Evolutionary conservation across 2,888 invertebrate species (phyloP), one percentile per base, ranked within the genome.

Genomic region (Ditula angustiorana): DNA sequence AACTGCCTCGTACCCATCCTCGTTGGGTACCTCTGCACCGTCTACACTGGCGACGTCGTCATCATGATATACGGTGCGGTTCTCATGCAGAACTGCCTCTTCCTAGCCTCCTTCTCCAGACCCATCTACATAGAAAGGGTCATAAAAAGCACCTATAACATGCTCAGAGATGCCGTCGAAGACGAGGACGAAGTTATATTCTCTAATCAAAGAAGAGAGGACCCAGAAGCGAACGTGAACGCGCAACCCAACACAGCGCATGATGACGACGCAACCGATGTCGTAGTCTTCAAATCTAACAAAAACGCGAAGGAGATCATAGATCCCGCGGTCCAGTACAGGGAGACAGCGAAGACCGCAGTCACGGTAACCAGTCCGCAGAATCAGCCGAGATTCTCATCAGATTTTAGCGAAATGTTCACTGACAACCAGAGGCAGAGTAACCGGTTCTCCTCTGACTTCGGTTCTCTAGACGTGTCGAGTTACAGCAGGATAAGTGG

Each of bases 141-240:
- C 1, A 81, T 93, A n/a, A 81, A 84, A 71, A 82, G 82, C 60
- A 92, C 90, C 0, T 93, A 93, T 69, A 93, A 92, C 69, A 89
- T 89, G 83, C 74, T 93, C 1, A 75, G 90, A 61, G 92, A 90
- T 23, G 88, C 87, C 0, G 87, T 82, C 0, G 93, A 93, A 63
- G 93, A 93, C 55, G 93, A 93, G 16, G 94, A 94, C 70, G 94
- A 94, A 79, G 93, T 94, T 2, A 93, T 94, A 71, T 94, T 94
- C 71, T n/a, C n/a, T n/a, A 91, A 90, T 69, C 87, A 87, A 80
- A 80, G 71, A 47, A 68, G 69, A 63, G 59, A 67, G 68, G 65
- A 67, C 63, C 58, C 69, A 23, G 66, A 67, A 35, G 46, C 55
- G 2, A 60, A 66, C 2, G 50, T 58, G 13, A 44, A 33, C 61